Conservation (phyloP, 2,113 vertebrate genomes). For the Erinaceus europaeus region DNA sequence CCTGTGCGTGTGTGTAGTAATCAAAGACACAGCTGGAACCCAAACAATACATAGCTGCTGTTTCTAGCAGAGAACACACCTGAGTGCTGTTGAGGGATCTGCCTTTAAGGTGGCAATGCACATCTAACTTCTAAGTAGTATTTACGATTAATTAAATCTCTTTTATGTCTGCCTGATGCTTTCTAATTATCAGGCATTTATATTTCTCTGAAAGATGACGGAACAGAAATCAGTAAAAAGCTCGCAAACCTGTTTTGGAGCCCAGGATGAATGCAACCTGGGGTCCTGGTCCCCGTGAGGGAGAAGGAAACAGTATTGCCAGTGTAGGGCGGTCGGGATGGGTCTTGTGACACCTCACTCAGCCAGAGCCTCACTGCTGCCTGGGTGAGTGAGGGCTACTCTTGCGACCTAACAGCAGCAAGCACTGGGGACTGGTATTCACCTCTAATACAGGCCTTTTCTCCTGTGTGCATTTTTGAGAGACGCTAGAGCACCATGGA, state of each 20-base stretch:
- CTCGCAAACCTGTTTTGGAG: too few species aligned
- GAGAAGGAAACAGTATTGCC: too few species aligned
- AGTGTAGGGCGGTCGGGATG: too few species aligned
- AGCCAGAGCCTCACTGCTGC: neutral
- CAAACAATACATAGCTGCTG: constrained; percentile 21
- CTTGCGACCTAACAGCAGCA: too few species aligned
- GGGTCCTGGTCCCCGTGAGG: too few species aligned
- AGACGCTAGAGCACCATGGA: too few species aligned
- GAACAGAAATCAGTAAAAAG: neutral
- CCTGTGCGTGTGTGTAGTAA: neutral
- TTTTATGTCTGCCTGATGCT: constrained; percentile 19
- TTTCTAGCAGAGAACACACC: constrained; percentile 33
- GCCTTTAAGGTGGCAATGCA: constrained; percentile 36
- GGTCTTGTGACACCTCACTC: too few species aligned
- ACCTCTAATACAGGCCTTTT: too few species aligned
- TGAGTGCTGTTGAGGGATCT: constrained; percentile 31
- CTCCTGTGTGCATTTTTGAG: too few species aligned
- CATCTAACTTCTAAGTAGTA: constrained; percentile 33
- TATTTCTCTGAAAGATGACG: neutral
- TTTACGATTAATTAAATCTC: constrained; percentile 45
- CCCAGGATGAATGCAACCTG: too few species aligned
- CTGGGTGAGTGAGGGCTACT: too few species aligned
- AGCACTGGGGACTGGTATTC: too few species aligned
- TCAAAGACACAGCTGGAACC: constrained; percentile 42
- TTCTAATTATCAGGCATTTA: constrained; percentile 21